These are phyloP conservation scores for Eulithis testata DNA, from an alignment of 2,888 invertebrate species.

Conservation along the genomic window DNA sequence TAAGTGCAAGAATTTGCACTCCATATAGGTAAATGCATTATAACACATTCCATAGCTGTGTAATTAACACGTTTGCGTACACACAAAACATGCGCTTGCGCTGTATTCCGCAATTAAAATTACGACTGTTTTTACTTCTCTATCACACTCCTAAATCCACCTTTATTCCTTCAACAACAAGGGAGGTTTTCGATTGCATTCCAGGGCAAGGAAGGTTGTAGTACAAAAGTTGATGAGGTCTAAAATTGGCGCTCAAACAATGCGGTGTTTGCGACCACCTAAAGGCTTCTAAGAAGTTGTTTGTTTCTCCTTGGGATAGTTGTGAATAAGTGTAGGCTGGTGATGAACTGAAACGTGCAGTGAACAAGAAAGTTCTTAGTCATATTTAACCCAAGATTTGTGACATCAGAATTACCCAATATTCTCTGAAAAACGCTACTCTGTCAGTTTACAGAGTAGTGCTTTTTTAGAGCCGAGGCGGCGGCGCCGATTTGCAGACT, in stretches of 20 bases:
- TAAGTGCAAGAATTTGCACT: conserved; percentile 64
- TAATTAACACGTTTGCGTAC: conserved; percentile 74
- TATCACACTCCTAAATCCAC: conserved; percentile 1
- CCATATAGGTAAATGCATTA: conserved; percentile 65
- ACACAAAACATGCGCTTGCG: conserved; percentile 62
- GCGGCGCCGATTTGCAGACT: too few relatives aligned
- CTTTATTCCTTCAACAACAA: conserved; percentile 41
- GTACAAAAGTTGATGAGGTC: conserved; percentile 55
- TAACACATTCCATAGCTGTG: conserved; percentile 61
- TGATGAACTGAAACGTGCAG: conserved; percentile 22
- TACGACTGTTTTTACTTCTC: conserved; percentile 43
- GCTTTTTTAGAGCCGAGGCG: too few relatives aligned
- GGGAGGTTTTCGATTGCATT: conserved; percentile 43
- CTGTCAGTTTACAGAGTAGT: too few relatives aligned
- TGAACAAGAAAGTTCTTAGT: conserved; percentile 18
- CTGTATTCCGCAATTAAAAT: conserved; percentile 75
- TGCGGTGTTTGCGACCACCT: conserved; percentile 81
- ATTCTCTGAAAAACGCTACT: too few relatives aligned
- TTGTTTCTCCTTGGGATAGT: conserved; percentile 52
- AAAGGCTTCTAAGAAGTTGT: conserved; percentile 70
- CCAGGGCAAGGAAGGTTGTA: conserved; percentile 46
- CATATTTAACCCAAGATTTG: neutral
- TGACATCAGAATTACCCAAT: too few relatives aligned
- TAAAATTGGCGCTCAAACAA: conserved; percentile 78
- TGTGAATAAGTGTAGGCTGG: conserved; percentile 32